These are phyloP conservation scores for Pelobates cultripes DNA, from an alignment of 2,797 vertebrate genomes.

Conservation along the genomic window DNA sequence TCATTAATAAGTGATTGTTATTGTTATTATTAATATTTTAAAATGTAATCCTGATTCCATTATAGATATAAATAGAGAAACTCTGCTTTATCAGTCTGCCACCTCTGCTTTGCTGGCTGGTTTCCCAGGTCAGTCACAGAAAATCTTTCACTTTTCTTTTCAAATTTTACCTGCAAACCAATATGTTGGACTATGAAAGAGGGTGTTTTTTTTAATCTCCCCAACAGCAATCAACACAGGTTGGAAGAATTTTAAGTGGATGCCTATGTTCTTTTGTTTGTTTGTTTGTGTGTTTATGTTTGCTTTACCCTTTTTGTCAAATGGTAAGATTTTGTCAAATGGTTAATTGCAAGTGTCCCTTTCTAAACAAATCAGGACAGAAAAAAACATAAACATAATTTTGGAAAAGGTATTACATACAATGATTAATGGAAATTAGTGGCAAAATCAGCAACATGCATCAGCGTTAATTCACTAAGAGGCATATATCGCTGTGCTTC, in stretches of 20 bases:
- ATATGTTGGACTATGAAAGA: slow-evolving; percentile 1
- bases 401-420: slow-evolving; percentile 8
- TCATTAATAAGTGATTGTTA: slow-evolving; percentile 12
- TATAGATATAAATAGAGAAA: slow-evolving; percentile 40
- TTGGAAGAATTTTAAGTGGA: slow-evolving; percentile 18
- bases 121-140: slow-evolving; percentile 40
- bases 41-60: slow-evolving; percentile 37
- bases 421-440: no score
- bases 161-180: slow-evolving; percentile 35
- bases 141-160: slow-evolving; percentile 47
- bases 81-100: slow-evolving; percentile 19
- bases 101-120: slow-evolving; percentile 45
- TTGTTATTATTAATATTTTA: slow-evolving; percentile 10
- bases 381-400: neutral
- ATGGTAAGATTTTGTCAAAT: neutral
- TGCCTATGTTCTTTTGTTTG: slow-evolving; percentile 20
- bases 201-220: slow-evolving; percentile 5
- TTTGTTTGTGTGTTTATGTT: no score
- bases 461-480: no score
- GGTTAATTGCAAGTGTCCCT: slow-evolving; percentile 26
- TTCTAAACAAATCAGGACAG: slow-evolving; percentile 26
- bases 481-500: no score
- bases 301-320: neutral
- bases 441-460: no score
- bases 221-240: slow-evolving; percentile 14